These are phyloP conservation scores for Tetropium fuscum DNA, from an alignment of 2,888 invertebrate species.

Conservation along the genomic window DNA sequence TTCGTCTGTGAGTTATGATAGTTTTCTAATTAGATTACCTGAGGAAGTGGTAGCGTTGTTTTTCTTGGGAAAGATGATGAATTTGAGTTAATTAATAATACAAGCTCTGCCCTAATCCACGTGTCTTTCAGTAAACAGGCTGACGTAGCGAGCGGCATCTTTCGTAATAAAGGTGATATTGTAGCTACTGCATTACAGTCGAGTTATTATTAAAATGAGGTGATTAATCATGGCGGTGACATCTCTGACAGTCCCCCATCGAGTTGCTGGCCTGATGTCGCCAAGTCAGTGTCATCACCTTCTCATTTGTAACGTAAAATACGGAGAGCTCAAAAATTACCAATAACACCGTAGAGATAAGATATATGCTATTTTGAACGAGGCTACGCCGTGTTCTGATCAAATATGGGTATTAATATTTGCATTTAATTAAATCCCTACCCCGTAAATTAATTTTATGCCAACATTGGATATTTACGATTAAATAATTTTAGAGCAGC, in stretches of 20 bases:
- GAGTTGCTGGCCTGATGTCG: conserved; percentile 55
- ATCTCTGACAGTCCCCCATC: conserved; percentile 60
- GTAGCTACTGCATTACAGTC: conserved; percentile 63
- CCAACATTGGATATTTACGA: conserved; percentile 49
- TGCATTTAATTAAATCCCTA: conserved; percentile 53
- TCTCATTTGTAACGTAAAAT: conserved; percentile 46
- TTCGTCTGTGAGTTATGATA: too few species aligned
- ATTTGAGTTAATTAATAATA: conserved; percentile 57
- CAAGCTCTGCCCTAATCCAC: conserved; percentile 56
- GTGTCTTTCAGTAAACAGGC: conserved; percentile 58
- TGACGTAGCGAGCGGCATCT: conserved; percentile 48
- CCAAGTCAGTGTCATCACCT: conserved; percentile 61
- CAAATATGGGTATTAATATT: conserved; percentile 46
- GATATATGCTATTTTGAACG: conserved; percentile 5
- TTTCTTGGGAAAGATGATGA: conserved; percentile 36
- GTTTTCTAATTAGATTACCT: too few species aligned
- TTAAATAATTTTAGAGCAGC: conserved; percentile 47
- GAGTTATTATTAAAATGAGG: conserved; percentile 68
- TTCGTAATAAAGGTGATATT: conserved; percentile 65
- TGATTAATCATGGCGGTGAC: conserved; percentile 66
- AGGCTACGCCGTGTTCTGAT: conserved; percentile 27
- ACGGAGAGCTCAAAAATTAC: conserved; percentile 33
- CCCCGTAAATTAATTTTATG: conserved; percentile 50
- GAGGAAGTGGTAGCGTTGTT: too few species aligned
- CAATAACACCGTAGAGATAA: conserved; percentile 28